Conservation (phyloP, 2,888 invertebrate species). For the Craniophora ligustri region DNA sequence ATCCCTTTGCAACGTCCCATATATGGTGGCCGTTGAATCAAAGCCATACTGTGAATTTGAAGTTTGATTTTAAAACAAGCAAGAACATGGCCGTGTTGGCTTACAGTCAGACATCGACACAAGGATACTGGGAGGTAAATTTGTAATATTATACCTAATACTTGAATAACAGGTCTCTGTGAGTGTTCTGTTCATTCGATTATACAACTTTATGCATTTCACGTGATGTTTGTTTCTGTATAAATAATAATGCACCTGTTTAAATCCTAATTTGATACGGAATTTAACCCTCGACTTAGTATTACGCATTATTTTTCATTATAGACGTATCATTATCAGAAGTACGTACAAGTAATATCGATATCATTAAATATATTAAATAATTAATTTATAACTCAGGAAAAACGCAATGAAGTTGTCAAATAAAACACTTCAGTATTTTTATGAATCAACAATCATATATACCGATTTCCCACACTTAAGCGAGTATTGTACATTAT, state of each 20-base stretch:
- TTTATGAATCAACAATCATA: no score
- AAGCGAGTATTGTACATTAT: no score
- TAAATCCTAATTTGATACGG: constrained; percentile 12
- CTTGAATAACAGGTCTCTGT: constrained; percentile 18
- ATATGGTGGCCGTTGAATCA: constrained; percentile 96
- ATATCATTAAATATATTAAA: no score
- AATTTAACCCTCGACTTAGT: not conserved
- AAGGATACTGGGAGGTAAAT: constrained; percentile 96
- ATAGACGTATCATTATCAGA: no score
- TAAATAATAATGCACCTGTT: constrained; percentile 8
- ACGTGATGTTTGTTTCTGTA: not conserved
- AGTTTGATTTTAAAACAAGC: constrained; percentile 96
- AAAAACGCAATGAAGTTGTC: constrained; percentile 2
- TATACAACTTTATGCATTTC: constrained; percentile 7
- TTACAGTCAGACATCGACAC: constrained; percentile 93
- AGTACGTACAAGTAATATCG: no score
- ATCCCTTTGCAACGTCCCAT: constrained; percentile 96
- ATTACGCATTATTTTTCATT: not conserved
- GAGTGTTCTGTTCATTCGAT: constrained; percentile 31
- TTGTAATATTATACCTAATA: constrained; percentile 13
- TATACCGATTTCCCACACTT: no score
- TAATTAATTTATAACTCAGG: not conserved
- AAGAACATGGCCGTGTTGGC: constrained; percentile 95
- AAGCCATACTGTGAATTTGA: constrained; percentile 92
- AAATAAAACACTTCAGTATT: constrained; percentile 15